phyloP scores from a whole-genome alignment of 1,140 invertebrate genomes.

The Neodiprion pinetum region DNA sequence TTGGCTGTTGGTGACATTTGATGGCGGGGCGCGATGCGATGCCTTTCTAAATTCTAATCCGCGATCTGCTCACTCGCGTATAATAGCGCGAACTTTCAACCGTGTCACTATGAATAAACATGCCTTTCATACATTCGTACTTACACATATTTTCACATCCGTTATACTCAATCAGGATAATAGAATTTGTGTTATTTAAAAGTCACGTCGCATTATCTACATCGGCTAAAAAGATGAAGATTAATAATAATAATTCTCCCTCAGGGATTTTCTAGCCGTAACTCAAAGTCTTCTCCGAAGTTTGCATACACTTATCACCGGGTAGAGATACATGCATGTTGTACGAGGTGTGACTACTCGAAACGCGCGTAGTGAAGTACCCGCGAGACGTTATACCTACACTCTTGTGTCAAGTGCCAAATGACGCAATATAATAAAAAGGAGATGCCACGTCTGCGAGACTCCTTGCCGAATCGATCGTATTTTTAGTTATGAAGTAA shows the following conservation, averaged over 20 bases:
- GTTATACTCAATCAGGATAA: not conserved
- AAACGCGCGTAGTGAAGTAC: no score
- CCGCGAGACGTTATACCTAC: no score
- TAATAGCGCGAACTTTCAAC: slow-evolving; percentile 35
- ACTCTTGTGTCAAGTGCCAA: not conserved
- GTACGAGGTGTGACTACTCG: no score
- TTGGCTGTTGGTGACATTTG: slow-evolving; percentile 24
- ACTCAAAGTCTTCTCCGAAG: no score
- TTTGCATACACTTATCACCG: no score
- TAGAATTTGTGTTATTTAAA: not conserved
- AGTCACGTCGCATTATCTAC: not conserved
- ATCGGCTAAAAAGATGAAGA: not conserved
- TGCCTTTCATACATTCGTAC: not conserved
- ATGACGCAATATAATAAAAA: not conserved
- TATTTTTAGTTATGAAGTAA: slow-evolving; percentile 6
- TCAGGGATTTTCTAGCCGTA: not conserved
- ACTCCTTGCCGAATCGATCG: no score
- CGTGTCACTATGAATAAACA: slow-evolving; percentile 30
- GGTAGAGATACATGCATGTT: no score
- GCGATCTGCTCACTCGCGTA: slow-evolving; percentile 31
- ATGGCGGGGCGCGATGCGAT: not conserved
- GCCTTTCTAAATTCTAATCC: slow-evolving; percentile 45
- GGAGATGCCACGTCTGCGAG: no score
- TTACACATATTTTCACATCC: no score
- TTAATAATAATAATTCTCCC: not conserved